These are phyloP conservation scores for Samia ricini DNA, from an alignment of 1,140 invertebrate genomes.

Conservation along the genomic window DNA sequence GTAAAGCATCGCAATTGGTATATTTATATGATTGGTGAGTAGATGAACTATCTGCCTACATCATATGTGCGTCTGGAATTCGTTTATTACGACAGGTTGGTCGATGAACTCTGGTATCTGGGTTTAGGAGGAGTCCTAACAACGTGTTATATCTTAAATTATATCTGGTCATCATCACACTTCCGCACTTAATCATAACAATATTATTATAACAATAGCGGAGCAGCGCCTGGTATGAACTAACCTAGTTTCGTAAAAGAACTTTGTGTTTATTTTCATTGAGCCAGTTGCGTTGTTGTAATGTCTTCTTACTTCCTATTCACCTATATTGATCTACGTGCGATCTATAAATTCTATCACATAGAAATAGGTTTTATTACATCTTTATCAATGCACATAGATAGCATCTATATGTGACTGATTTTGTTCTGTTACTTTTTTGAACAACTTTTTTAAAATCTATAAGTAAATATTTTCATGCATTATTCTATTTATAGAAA, in stretches of 20 bases:
- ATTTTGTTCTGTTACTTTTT: too few species aligned
- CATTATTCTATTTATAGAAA: too few species aligned
- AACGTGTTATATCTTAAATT: not conserved
- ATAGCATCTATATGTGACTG: too few species aligned
- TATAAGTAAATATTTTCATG: too few species aligned
- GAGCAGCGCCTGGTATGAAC: not conserved
- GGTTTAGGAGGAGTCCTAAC: conserved; percentile 8
- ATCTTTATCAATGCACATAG: not conserved
- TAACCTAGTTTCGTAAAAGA: conserved; percentile 6
- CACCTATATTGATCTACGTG: not conserved
- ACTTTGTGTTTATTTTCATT: conserved; percentile 9
- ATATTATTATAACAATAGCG: conserved; percentile 11
- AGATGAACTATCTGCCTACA: not conserved
- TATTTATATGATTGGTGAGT: conserved; percentile 4
- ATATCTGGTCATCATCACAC: conserved; percentile 8
- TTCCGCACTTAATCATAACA: not conserved
- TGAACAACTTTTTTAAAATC: too few species aligned
- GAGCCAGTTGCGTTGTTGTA: conserved; percentile 8
- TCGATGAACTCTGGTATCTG: conserved; percentile 21
- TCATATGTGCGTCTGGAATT: conserved; percentile 15
- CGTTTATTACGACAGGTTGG: conserved; percentile 8
- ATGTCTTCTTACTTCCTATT: conserved; percentile 11
- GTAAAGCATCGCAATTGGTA: not conserved
- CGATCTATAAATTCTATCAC: not conserved
- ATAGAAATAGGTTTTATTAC: not conserved